Base-by-base conservation (phyloP, 2,797 vertebrate genomes). In the Coccyzus lansbergi region DNA sequence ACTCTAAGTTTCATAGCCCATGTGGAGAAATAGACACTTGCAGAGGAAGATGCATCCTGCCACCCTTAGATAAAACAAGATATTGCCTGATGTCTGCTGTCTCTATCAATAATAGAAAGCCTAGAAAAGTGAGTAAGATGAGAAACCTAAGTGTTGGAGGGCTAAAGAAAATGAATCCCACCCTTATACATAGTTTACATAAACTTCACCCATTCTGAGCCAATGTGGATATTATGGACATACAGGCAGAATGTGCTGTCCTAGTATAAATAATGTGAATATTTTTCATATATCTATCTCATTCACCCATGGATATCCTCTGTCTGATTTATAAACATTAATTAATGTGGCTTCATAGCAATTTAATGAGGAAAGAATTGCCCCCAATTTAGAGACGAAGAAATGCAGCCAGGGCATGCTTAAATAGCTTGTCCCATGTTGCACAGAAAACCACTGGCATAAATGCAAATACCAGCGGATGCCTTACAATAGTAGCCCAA, bases 401-500 rank as follows among this genome's bases (percentile, higher is more conserved):
- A 93, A 91, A 94, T 44, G 55, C 24, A 88, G 85, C 55, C 5
- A 1, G 36, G 78, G n/a, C 22, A 38, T 51, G 31, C 36, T 92
- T 86, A 65, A 89, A 67, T 62, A 63, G 80, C 51, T 76, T 48
- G 59, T 92, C 60, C 36, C 18, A 2, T 22, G 68, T 16, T 92
- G 60, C 75, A 80, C 6, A 95, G 82, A 91, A 94, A 91, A 83
- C 12, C 51, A 55, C 22, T 10, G 28, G 22, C 51, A 90, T 46
- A 92, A 86, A 72, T 21, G 65, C 65, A 83, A 90, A 83, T 93
- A 72, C 58, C 22, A 51, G 51, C 55, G 79, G 69, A 83, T 86
- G 55, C 69, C 69, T 80, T 55, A 83, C 42, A 90, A 75, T 83
- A 83, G 48, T 95, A 95, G 82, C 93, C 87, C 85, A 96, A 95